Evolutionary conservation across 2,888 invertebrate species (phyloP).

Genomic region (Ariolimax columbianus): DNA sequence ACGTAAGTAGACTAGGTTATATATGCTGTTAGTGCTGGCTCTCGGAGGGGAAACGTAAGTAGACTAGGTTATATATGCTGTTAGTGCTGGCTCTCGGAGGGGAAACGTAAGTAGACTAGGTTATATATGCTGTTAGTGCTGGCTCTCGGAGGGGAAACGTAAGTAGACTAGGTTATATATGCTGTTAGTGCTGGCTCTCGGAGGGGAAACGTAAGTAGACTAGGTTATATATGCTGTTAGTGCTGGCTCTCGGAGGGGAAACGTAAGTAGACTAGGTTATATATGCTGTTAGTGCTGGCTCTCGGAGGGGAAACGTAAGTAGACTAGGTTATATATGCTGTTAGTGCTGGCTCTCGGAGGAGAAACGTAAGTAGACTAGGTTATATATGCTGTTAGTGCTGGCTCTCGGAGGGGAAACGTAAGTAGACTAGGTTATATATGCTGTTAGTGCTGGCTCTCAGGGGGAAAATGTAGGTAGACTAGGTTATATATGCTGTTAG

Average conservation of each 20-base stretch:
- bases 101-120: constrained; percentile 68
- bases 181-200: constrained; percentile 67
- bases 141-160: constrained; percentile 74
- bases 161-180: constrained; percentile 60
- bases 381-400: constrained; percentile 68
- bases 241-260: constrained; percentile 72
- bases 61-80: constrained; percentile 56
- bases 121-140: constrained; percentile 68
- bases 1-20: constrained; percentile 65
- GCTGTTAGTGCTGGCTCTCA: constrained; percentile 67
- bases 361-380: constrained; percentile 68
- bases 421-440: constrained; percentile 60
- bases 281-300: constrained; percentile 67
- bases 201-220: constrained; percentile 72
- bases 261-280: constrained; percentile 65
- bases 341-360: constrained; percentile 71
- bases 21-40: constrained; percentile 67
- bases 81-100: constrained; percentile 71
- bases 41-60: constrained; percentile 74
- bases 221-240: constrained; percentile 62
- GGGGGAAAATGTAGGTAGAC: constrained; percentile 72
- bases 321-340: constrained; percentile 56
- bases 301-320: constrained; percentile 74
- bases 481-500: constrained; percentile 62
- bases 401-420: constrained; percentile 74